Base-by-base conservation (phyloP, 1,140 invertebrate species). In the Halesus radiatus region DNA sequence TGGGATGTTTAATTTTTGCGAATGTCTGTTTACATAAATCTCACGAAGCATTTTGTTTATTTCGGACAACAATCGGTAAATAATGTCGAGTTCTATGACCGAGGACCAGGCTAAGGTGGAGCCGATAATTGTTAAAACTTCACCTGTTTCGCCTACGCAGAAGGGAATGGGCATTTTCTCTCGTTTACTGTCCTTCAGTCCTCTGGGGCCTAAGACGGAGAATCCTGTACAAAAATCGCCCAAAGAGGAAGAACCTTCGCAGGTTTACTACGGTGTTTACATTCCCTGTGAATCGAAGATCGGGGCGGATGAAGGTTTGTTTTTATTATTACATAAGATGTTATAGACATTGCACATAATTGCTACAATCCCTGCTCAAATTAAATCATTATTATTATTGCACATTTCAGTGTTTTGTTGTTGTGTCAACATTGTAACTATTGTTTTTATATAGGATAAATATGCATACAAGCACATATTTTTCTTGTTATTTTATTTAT, bases 221-320 rank as follows among this genome's bases (percentile, higher is more conserved):
- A 29, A 68, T 70, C 58, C 60, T 8, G 37, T 62, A 6, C 50
- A 72, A 60, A 78, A 81, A 53, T 45, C 58, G 52, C 37, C 58
- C n/a, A 73, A 80, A 56, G 66, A 73, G n/a, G 52, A 77, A 37
- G 88, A 89, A 53, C 85, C 88, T 1, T 84, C 84, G 13, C 84
- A 82, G 3, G 88, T 85, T 7, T 90, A 88, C 64, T 90, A 89
- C 81, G 89, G 88, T 73, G 88, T 90, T 10, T 90, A 88, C 80
- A 89, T 90, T 85, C 89, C 89, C 13, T 89, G 88, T 82, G 89
- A 90, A 86, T 87, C 88, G 5, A 89, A 88, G 79, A 88, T 88
- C 82, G 88, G 88, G 60, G 87, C 87, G 37, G 88, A 89, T 85
- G 88, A 89, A 88, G 88, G 88, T 90, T 77, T 50, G n/a, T 73